phyloP scores from a whole-genome alignment of 2,888 invertebrate species.

The Nebria brevicollis region DNA sequence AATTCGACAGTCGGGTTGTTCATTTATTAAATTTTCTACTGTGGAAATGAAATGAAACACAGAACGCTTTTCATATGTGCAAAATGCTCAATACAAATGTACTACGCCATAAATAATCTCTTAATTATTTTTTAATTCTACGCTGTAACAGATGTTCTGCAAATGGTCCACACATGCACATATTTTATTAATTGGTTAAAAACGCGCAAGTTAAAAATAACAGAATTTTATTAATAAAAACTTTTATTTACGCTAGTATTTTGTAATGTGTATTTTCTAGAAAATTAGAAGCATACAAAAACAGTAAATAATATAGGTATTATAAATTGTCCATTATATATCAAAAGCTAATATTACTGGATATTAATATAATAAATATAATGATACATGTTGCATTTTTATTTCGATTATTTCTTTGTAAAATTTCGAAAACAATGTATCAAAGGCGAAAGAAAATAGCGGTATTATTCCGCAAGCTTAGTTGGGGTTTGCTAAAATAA shows the following conservation, averaged over 20 bases:
- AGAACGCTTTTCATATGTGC: background rate
- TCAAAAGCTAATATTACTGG: too few species aligned
- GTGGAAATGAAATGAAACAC: background rate
- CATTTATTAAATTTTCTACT: constrained; percentile 1
- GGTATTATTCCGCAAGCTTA: too few species aligned
- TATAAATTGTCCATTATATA: too few species aligned
- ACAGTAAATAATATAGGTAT: too few species aligned
- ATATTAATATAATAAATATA: too few species aligned
- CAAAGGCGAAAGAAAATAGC: too few species aligned
- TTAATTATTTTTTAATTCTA: background rate
- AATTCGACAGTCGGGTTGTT: background rate
- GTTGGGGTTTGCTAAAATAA: background rate
- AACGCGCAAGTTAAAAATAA: background rate
- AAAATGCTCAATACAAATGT: background rate
- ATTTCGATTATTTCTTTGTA: too few species aligned
- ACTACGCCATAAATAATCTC: background rate
- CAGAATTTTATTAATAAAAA: background rate
- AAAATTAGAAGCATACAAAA: too few species aligned
- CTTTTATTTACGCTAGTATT: background rate
- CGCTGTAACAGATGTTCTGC: background rate
- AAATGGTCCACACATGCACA: background rate
- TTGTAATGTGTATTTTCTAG: background rate
- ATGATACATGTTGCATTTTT: too few species aligned
- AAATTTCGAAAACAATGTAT: too few species aligned
- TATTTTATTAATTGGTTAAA: background rate